Evolutionary conservation across 2,888 invertebrate species (phyloP), one percentile per base, ranked within the genome.

Genomic region (Drosophila borborema): DNA sequence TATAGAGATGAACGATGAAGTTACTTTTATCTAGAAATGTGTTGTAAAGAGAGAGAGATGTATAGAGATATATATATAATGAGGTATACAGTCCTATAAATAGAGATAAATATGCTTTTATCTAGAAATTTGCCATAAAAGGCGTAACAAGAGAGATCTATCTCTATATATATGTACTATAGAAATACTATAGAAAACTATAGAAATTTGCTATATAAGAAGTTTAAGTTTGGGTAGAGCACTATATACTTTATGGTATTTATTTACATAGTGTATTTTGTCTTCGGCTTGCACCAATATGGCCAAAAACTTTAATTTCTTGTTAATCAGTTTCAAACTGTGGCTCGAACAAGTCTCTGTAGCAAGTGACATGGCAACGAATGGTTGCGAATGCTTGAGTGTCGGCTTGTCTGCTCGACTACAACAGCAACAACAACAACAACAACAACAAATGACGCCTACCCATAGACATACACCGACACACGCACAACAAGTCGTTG

Each of bases 291-390:
- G 48, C 4, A 9, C 14, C 20, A n/a, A 28, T 41, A 18, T n/a
- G 23, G n/a, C 18, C 0, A 55, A 46, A 18, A 46, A 23, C 53
- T 45, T 7, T n/a, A 20, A 12, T 51, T 54, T 45, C 77, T 67
- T 71, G 74, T 75, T 81, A 84, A 86, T 83, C 79, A 72, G 77
- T 83, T 81, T 77, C 71, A 81, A 81, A 75, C 67, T 69, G 69
- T 64, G 31, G 58, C 64, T 64, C 64, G 59, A 45, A 67, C 69
- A 65, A 60, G 71, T 66, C 43, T 49, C 63, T 61, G 70, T 64
- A 67, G 49, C 73, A 71, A 51, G 48, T 60, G 20, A 60, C 46
- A 41, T 28, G 40, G 34, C 59, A 63, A 41, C 60, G 49, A 63
- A 41, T 49, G 40, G 41, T 43, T 45, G 40, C 62, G 34, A 48